A percentile compares a stretch with the other conserved stretches of the same genome.
Evolutionary conservation across 1,140 invertebrate species (phyloP).

Genomic region (Heliconius himera): DNA sequence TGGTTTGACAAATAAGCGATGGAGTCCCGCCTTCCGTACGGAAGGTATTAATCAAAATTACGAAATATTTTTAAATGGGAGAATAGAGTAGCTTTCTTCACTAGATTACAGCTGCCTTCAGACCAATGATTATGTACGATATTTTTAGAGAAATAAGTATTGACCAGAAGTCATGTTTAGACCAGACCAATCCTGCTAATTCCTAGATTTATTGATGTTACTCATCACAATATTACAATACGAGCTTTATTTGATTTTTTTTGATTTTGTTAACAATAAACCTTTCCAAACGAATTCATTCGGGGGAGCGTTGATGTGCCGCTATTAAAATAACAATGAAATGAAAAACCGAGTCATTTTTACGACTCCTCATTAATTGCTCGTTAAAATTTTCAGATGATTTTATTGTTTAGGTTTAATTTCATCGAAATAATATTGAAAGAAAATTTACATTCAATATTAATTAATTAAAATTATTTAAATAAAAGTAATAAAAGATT

Average conservation of each 20-base stretch:
- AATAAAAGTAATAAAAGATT: no score
- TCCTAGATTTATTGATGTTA: neutral
- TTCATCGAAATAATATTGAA: neutral
- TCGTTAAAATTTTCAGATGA: neutral
- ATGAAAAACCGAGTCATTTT: neutral
- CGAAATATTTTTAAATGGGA: no score
- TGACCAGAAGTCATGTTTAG: no score
- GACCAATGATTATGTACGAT: no score
- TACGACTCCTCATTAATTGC: neutral
- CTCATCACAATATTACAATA: neutral
- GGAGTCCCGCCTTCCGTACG: no score
- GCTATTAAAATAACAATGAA: conserved; percentile 6
- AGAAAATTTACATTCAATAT: neutral
- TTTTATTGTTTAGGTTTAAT: neutral
- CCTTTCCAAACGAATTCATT: neutral
- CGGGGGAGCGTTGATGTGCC: neutral
- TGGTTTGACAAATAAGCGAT: no score
- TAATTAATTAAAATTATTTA: no score
- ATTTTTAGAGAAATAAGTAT: no score
- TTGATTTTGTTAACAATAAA: neutral
- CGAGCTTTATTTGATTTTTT: neutral
- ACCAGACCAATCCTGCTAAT: neutral
- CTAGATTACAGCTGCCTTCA: no score
- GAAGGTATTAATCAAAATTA: no score
- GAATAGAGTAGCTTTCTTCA: no score